phyloP scores from a whole-genome alignment of 37 sponge, comb jelly and placozoan species.

The Halisarca cf. caerulea region DNA sequence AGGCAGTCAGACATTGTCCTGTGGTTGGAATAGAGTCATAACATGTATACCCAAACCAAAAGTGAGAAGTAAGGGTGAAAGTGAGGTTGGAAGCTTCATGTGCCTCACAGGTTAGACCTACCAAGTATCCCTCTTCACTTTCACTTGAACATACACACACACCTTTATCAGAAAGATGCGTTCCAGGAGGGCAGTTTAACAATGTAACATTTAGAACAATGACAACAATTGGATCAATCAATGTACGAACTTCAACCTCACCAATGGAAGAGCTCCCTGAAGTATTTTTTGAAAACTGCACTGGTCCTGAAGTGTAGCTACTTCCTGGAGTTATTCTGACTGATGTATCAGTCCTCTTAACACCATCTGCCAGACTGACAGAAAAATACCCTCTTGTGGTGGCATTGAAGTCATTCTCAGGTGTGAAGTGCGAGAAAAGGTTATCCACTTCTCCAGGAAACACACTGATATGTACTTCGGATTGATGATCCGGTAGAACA shows the following conservation, averaged over 20 bases:
- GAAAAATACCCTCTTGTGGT: background rate
- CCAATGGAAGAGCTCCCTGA: background rate
- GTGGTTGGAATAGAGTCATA: no score
- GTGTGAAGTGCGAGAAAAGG: background rate
- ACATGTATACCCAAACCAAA: no score
- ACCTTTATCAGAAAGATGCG: background rate
- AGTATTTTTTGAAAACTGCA: background rate
- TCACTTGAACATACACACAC: background rate
- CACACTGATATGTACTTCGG: no score
- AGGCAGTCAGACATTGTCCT: no score
- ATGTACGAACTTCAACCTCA: background rate
- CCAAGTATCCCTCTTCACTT: background rate
- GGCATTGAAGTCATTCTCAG: background rate
- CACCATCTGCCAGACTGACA: background rate
- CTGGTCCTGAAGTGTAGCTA: background rate
- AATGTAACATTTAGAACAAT: background rate
- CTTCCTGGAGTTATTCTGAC: background rate
- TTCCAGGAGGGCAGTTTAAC: background rate
- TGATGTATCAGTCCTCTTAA: background rate
- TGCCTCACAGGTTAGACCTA: background rate
- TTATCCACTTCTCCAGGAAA: background rate
- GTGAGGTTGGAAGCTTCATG: no score
- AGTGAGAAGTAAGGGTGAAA: no score
- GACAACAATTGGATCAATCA: background rate
- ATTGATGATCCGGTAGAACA: no score